Evolutionary conservation across 2,888 invertebrate species (phyloP).

Genomic region (Dendrolimus houi): DNA sequence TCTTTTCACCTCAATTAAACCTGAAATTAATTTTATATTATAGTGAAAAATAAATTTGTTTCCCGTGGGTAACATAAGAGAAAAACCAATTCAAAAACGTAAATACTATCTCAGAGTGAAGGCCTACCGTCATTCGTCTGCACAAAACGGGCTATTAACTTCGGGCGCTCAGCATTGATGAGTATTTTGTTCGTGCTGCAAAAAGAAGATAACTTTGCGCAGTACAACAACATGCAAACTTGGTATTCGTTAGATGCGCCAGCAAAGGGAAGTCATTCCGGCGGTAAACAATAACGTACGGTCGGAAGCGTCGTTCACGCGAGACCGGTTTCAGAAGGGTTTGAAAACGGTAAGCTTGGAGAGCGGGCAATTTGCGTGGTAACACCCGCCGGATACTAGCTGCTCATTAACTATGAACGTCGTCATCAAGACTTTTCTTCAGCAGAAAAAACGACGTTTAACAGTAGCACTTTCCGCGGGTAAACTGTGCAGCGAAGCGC

Average conservation of each 20-base stretch:
- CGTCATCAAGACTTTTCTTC: conserved; percentile 72
- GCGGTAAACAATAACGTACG: conserved; percentile 64
- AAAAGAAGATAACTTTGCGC: conserved; percentile 30
- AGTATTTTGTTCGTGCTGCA: conserved; percentile 23
- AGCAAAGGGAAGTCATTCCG: conserved; percentile 64
- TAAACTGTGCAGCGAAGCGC: conserved; percentile 53
- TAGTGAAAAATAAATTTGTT: too few species aligned
- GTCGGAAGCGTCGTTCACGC: conserved; percentile 63
- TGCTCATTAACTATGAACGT: conserved; percentile 74
- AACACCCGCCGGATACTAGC: conserved; percentile 65
- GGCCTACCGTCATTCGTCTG: neutral
- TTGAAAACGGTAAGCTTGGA: conserved; percentile 55
- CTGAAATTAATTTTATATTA: too few species aligned
- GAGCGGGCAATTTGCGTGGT: conserved; percentile 64
- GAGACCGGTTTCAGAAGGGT: conserved; percentile 45
- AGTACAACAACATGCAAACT: conserved; percentile 29
- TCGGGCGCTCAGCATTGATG: conserved; percentile 30
- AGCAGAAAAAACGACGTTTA: conserved; percentile 39
- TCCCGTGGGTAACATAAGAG: neutral
- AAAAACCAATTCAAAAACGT: neutral
- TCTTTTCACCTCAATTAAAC: too few species aligned
- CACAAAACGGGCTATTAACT: conserved; percentile 40
- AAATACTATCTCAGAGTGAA: neutral
- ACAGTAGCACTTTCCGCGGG: conserved; percentile 60
- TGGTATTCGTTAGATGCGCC: conserved; percentile 31